A percentile compares a stretch with the other conserved stretches of the same genome.
Evolutionary conservation across 2,888 invertebrate species (phyloP).

Genomic region (Drosophila siamana): DNA sequence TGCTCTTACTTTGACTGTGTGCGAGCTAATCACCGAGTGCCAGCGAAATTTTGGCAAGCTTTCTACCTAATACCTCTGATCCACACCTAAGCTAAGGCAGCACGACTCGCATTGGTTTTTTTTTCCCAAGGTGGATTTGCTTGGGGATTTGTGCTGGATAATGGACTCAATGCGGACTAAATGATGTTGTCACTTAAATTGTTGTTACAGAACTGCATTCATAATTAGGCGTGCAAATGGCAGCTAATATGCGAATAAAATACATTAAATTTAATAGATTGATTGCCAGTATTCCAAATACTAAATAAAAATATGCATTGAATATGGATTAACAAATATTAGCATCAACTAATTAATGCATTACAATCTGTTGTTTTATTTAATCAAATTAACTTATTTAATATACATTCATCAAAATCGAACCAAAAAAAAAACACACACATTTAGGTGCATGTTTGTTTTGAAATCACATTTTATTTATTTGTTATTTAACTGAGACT

Average conservation of each 20-base stretch:
- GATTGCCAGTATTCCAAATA: not conserved
- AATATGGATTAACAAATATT: not conserved
- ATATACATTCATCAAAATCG: too few relatives aligned
- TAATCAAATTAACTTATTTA: too few relatives aligned
- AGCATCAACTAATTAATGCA: not conserved
- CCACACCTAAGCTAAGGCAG: slow-evolving; percentile 42
- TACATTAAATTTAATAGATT: not conserved
- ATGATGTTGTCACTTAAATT: slow-evolving; percentile 14
- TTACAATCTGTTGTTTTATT: not conserved
- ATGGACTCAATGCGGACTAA: slow-evolving; percentile 12
- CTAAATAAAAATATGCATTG: not conserved
- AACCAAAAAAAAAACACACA: not conserved
- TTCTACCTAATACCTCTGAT: slow-evolving; percentile 50
- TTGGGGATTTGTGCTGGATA: slow-evolving; percentile 12
- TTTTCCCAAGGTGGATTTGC: slow-evolving; percentile 12
- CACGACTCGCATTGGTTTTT: slow-evolving; percentile 26
- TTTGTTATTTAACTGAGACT: too few relatives aligned
- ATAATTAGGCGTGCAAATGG: not conserved
- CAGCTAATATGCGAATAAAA: not conserved
- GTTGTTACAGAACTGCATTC: not conserved
- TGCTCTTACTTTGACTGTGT: slow-evolving; percentile 4
- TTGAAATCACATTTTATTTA: not conserved
- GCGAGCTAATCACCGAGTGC: slow-evolving; percentile 56
- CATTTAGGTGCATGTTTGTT: not conserved
- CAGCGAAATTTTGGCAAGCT: slow-evolving; percentile 49